Conservation (phyloP, 2,113 vertebrate genomes). For the Macrotis lagotis region DNA sequence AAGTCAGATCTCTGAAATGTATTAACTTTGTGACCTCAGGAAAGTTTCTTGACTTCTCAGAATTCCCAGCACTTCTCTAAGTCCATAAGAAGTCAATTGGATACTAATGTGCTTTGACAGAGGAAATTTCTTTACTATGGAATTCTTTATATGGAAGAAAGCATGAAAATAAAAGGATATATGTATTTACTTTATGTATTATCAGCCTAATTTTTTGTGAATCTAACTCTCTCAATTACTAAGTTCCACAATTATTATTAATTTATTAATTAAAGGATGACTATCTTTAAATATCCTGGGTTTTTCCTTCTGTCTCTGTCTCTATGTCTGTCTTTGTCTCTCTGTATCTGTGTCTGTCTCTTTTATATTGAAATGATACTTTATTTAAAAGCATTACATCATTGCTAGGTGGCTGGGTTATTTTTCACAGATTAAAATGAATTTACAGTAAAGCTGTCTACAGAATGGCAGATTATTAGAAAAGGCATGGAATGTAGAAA, state of each 20-base stretch:
- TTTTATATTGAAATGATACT: background rate
- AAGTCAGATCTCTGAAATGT: background rate
- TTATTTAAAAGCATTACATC: background rate
- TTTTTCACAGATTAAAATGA: background rate
- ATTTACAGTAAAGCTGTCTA: background rate
- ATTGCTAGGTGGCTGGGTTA: background rate
- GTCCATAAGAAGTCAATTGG: background rate
- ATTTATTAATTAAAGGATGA: background rate
- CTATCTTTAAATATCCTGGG: background rate
- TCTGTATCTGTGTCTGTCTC: background rate
- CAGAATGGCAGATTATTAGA: background rate
- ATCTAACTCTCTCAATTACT: background rate
- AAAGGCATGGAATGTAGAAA: constrained; percentile 11
- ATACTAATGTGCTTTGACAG: background rate
- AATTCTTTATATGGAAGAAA: background rate
- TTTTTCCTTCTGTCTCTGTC: too few species aligned
- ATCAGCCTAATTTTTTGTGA: background rate
- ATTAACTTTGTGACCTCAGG: background rate
- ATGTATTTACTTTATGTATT: background rate
- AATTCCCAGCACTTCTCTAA: background rate
- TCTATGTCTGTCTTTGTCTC: background rate
- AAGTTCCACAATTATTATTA: background rate
- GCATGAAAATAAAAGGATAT: background rate
- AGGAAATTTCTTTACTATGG: background rate
- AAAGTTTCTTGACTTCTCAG: background rate